Conservation (phyloP, 2,113 vertebrate genomes). For the Atrichornis clamosus region DNA sequence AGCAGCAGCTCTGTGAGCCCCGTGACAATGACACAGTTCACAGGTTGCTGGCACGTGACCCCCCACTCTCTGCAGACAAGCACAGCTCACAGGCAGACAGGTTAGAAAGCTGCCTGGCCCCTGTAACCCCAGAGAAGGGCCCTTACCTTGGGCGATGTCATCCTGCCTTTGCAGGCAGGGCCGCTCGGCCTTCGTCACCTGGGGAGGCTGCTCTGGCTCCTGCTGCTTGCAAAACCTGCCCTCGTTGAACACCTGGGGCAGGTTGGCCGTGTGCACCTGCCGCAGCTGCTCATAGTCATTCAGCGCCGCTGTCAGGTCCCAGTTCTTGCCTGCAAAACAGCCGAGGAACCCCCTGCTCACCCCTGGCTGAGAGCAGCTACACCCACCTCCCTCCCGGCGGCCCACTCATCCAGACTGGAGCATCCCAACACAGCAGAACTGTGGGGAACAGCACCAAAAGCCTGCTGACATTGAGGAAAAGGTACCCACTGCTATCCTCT, state of each 20-base stretch:
- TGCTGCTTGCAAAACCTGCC: conserved; percentile 84
- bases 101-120: background rate
- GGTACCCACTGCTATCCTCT: background rate
- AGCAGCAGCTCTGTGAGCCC: background rate
- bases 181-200: conserved; percentile 78
- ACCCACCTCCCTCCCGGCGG: background rate
- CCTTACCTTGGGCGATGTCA: conserved; percentile 85
- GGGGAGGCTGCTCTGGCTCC: conserved; percentile 79
- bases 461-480: background rate
- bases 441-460: background rate
- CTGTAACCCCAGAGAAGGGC: background rate
- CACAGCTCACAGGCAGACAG: background rate
- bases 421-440: background rate
- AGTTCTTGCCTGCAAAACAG: conserved; percentile 89
- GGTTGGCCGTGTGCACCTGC: conserved; percentile 93
- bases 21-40: background rate
- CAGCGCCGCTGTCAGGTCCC: conserved; percentile 95
- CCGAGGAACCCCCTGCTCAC: background rate
- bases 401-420: background rate
- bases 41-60: background rate
- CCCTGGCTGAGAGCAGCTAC: background rate
- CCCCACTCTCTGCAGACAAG: background rate
- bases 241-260: conserved; percentile 93
- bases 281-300: conserved; percentile 95
- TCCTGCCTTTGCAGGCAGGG: conserved; percentile 87